These are phyloP conservation scores for Zaprionus gabonicus DNA, from an alignment of 1,140 invertebrate species.

Conservation along the genomic window DNA sequence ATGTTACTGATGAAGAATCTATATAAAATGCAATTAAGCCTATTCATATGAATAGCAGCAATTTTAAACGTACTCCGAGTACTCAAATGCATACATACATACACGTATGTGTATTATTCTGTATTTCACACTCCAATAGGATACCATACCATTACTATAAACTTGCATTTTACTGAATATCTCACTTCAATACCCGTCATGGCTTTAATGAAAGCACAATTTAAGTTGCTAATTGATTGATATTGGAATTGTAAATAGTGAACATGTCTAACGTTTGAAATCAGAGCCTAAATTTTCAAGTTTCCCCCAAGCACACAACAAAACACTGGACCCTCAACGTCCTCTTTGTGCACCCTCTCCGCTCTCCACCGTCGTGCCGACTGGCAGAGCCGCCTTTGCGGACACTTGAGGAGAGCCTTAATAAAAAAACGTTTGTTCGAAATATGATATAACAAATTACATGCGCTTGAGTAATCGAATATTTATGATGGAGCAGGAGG, in stretches of 20 bases:
- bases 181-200: too few species aligned
- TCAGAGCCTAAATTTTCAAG: background rate
- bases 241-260: background rate
- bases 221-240: background rate
- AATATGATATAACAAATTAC: slow-evolving; percentile 80
- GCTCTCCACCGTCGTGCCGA: background rate
- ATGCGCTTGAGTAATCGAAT: slow-evolving; percentile 75
- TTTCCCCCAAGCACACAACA: background rate
- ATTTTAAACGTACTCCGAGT: too few species aligned
- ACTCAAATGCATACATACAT: too few species aligned
- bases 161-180: too few species aligned
- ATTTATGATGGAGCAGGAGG: slow-evolving; percentile 66
- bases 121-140: background rate
- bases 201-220: background rate
- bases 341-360: background rate
- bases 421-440: slow-evolving; percentile 45
- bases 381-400: background rate
- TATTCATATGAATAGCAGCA: too few species aligned
- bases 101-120: too few species aligned
- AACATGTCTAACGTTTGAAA: background rate
- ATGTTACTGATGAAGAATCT: too few species aligned
- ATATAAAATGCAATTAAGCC: too few species aligned
- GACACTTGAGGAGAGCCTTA: slow-evolving; percentile 17
- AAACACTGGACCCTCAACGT: background rate
- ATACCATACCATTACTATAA: too few species aligned